phyloP scores from a whole-genome alignment of 2,888 invertebrate genomes.

The Endomychus coccineus region DNA sequence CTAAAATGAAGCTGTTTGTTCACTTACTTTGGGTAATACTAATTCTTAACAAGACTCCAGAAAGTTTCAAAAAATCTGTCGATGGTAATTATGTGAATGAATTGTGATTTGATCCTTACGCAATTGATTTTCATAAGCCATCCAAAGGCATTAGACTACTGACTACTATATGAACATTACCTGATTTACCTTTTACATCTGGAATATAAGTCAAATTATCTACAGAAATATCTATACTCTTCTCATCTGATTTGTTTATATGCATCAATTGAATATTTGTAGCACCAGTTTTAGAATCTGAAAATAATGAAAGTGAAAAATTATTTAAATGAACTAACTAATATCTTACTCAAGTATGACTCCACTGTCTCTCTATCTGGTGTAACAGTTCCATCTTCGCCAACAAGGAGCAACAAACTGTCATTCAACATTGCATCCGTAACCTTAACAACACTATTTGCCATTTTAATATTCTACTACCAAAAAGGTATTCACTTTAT shows the following conservation, averaged over 20 bases:
- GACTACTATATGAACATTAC: no score
- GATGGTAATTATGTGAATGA: no score
- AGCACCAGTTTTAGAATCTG: conserved; percentile 34
- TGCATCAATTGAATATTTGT: conserved; percentile 40
- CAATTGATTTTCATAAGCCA: no score
- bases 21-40: no score
- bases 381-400: conserved; percentile 77
- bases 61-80: no score
- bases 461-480: no score
- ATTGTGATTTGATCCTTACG: no score
- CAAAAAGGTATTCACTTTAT: no score
- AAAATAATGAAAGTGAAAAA: conserved; percentile 12
- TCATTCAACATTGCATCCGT: conserved; percentile 49
- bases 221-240: conserved; percentile 41
- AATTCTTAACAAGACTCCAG: no score
- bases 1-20: no score
- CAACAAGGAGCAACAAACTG: conserved; percentile 75
- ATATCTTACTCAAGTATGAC: conserved; percentile 65
- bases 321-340: not conserved
- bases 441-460: conserved; percentile 42
- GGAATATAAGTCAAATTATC: conserved; percentile 44
- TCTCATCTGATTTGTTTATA: conserved; percentile 38
- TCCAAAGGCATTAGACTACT: no score
- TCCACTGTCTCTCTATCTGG: conserved; percentile 75
- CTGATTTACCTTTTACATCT: conserved; percentile 21